Conservation (phyloP, 1,140 invertebrate species). For the Drosophila littoralis region DNA sequence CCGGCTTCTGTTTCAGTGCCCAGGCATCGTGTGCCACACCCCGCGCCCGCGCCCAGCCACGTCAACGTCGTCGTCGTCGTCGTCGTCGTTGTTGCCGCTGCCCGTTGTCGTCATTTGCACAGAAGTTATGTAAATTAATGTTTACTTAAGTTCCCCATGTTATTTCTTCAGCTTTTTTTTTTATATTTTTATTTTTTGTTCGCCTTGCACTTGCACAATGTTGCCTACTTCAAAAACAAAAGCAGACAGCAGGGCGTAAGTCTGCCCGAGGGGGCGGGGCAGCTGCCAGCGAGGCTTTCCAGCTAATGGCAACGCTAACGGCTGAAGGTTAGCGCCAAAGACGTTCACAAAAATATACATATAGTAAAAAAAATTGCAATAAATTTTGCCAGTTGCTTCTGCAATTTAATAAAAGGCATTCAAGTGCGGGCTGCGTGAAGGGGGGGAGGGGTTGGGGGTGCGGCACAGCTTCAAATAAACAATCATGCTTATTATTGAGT, state of each 20-base stretch:
- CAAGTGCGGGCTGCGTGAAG: not conserved
- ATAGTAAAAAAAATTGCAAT: constrained; percentile 70
- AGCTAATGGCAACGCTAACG: constrained; percentile 45
- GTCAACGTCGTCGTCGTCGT: constrained; percentile 14
- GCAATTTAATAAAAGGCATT: constrained; percentile 81
- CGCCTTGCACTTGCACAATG: constrained; percentile 74
- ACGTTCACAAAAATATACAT: not conserved
- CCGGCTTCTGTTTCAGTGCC: constrained; percentile 63
- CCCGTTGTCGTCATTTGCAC: constrained; percentile 75
- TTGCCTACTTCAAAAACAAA: constrained; percentile 81
- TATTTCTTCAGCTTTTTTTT: constrained; percentile 69
- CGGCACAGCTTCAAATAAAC: constrained; percentile 54
- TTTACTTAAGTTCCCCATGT: constrained; percentile 84
- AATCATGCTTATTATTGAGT: constrained; percentile 72
- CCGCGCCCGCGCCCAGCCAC: constrained; percentile 6
- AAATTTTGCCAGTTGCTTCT: constrained; percentile 66
- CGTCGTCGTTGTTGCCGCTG: constrained; percentile 10
- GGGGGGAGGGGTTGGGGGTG: not conserved
- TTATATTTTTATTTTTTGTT: constrained; percentile 43
- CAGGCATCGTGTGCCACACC: constrained; percentile 13
- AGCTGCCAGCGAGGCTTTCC: constrained; percentile 18
- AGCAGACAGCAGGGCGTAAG: constrained; percentile 52
- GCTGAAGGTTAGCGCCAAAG: constrained; percentile 55
- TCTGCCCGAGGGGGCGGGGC: not conserved
- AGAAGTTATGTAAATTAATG: constrained; percentile 84